phyloP scores from a whole-genome alignment of 2,888 invertebrate genomes.

The Tyria jacobaeae region DNA sequence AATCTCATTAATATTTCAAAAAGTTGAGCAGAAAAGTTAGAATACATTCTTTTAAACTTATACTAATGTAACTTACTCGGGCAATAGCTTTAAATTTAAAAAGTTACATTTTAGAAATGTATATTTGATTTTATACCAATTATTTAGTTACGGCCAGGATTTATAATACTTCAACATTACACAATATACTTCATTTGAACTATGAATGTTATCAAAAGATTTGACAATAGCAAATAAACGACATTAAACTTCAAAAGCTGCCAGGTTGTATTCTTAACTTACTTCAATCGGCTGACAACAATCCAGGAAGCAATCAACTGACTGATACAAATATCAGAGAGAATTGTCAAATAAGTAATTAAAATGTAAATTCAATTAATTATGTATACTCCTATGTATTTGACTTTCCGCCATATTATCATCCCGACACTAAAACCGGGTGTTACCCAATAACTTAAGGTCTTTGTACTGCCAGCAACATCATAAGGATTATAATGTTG shows the following conservation, averaged over 20 bases:
- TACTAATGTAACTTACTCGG: too few species aligned
- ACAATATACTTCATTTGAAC: too few species aligned
- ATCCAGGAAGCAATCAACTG: not conserved
- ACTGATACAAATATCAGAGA: conserved; percentile 12
- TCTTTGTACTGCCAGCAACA: not conserved
- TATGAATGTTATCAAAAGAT: not conserved
- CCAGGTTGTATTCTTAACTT: not conserved
- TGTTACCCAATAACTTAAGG: conserved; percentile 1
- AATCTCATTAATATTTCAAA: too few species aligned
- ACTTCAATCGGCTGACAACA: not conserved
- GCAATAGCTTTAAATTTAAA: too few species aligned
- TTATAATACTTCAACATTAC: too few species aligned
- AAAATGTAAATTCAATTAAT: conserved; percentile 10
- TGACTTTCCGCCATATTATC: not conserved
- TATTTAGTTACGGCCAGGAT: too few species aligned
- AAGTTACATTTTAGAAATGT: too few species aligned
- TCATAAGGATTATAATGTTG: not conserved
- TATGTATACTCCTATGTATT: conserved; percentile 1
- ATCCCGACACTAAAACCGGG: not conserved
- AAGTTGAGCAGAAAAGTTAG: too few species aligned
- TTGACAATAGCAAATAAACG: not conserved
- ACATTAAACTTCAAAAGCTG: not conserved
- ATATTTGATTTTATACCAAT: too few species aligned
- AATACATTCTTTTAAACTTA: too few species aligned
- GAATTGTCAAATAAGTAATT: conserved; percentile 13